These are phyloP conservation scores for Xestia rhomboidea DNA, from an alignment of 2,888 invertebrate species.

Conservation along the genomic window DNA sequence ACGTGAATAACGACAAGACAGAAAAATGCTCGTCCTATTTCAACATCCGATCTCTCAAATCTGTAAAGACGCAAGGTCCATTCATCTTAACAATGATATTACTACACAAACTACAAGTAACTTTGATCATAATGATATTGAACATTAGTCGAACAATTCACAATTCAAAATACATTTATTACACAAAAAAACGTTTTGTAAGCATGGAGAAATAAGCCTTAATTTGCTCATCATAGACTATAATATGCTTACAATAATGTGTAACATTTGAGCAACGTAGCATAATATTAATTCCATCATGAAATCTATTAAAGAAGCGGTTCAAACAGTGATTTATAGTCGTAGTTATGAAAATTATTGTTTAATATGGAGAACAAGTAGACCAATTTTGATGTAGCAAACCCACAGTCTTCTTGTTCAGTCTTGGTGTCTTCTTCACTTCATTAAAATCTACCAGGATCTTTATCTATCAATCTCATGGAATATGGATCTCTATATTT, in stretches of 20 bases:
- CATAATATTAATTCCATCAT: constrained; percentile 15
- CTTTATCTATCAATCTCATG: background rate
- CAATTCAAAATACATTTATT: constrained; percentile 27
- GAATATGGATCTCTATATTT: background rate
- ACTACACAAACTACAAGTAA: constrained; percentile 16
- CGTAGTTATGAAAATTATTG: background rate
- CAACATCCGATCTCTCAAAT: background rate
- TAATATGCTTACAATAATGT: constrained; percentile 1
- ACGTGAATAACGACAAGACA: background rate
- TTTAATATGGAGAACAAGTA: constrained; percentile 5
- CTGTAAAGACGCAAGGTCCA: background rate
- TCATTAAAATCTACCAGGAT: background rate
- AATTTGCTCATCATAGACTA: constrained; percentile 4
- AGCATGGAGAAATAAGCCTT: constrained; percentile 21
- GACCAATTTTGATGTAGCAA: background rate
- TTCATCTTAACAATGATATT: constrained; percentile 26
- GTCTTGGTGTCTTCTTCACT: no score
- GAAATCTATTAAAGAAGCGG: constrained; percentile 17
- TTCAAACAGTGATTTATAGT: background rate
- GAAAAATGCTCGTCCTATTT: background rate
- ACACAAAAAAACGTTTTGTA: constrained; percentile 33
- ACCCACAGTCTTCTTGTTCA: no score
- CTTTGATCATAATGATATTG: constrained; percentile 21
- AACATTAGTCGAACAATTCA: constrained; percentile 32
- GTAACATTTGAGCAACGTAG: constrained; percentile 37